Percentiles rank a stretch among this genome's conserved stretches.
Conservation (phyloP, 2,797 vertebrate genomes). For the Cyprinodon diabolis region DNA sequence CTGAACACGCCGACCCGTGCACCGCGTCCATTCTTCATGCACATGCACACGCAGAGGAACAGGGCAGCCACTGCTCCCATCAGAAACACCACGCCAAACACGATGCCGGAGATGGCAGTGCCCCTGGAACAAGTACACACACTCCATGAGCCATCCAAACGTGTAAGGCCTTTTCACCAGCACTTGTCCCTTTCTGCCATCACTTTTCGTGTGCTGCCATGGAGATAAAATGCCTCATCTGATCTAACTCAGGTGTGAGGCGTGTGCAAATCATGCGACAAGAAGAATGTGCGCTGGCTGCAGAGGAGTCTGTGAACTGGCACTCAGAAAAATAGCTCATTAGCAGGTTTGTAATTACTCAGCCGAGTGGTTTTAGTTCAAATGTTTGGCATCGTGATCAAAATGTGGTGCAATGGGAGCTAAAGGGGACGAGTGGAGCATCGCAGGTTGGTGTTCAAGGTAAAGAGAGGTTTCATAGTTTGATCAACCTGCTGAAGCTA, state of each 20-base stretch:
- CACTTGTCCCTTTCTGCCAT: conserved; percentile 30
- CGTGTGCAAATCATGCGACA: conserved; percentile 15
- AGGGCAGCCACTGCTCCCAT: conserved; percentile 90
- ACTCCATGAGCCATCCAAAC: conserved; percentile 7
- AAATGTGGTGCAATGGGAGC: neutral
- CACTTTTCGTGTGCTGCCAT: conserved; percentile 39
- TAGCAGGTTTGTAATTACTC: conserved; percentile 47
- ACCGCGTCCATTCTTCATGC: conserved; percentile 86
- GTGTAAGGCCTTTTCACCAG: conserved; percentile 36
- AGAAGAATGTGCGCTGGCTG: conserved; percentile 19
- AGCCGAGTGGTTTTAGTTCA: conserved; percentile 11
- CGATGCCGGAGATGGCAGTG: conserved; percentile 90
- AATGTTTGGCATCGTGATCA: neutral
- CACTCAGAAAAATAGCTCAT: conserved; percentile 18
- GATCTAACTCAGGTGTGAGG: conserved; percentile 36
- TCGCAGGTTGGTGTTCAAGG: neutral
- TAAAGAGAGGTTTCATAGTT: neutral
- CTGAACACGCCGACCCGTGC: conserved; percentile 86
- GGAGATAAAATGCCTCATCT: conserved; percentile 48
- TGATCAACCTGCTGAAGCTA: conserved; percentile 28
- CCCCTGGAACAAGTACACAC: conserved; percentile 80
- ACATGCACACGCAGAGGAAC: conserved; percentile 92
- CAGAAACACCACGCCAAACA: conserved; percentile 92
- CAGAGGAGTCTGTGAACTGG: conserved; percentile 44
- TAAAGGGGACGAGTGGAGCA: neutral